phyloP scores from a whole-genome alignment of 2,888 invertebrate genomes.

The Trissolcus japonicus region DNA sequence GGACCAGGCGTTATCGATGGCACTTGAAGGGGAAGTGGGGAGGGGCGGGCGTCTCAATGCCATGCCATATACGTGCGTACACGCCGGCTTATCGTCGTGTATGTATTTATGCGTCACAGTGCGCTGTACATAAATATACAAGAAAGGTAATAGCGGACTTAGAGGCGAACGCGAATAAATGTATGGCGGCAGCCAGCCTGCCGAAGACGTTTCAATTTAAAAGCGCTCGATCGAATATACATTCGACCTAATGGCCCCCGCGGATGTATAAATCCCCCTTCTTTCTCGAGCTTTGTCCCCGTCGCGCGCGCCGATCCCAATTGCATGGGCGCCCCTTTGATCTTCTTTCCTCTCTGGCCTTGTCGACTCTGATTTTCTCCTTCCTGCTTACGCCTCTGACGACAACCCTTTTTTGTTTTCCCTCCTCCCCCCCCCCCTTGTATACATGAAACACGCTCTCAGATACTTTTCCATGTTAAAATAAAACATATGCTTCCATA shows the following conservation, averaged over 20 bases:
- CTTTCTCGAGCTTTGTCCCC: conserved; percentile 28
- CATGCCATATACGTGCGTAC: conserved; percentile 40
- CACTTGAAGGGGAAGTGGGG: conserved; percentile 21
- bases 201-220: conserved; percentile 70
- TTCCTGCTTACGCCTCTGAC: conserved; percentile 27
- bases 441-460: background rate
- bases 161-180: conserved; percentile 50
- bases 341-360: conserved; percentile 26
- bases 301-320: conserved; percentile 35
- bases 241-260: conserved; percentile 58
- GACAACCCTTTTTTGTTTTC: conserved; percentile 11
- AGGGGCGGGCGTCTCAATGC: conserved; percentile 35
- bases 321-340: conserved; percentile 40
- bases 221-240: conserved; percentile 67
- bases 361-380: conserved; percentile 44
- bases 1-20: conserved; percentile 44
- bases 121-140: conserved; percentile 49
- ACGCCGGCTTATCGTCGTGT: conserved; percentile 41
- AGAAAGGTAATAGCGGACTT: conserved; percentile 55
- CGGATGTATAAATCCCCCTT: conserved; percentile 67
- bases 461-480: too few relatives aligned
- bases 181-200: conserved; percentile 48
- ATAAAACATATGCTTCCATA: too few relatives aligned
- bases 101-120: conserved; percentile 53
- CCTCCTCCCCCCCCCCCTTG: background rate